Conservation (phyloP, 1,140 invertebrate species). For the Eumaeus atala region DNA sequence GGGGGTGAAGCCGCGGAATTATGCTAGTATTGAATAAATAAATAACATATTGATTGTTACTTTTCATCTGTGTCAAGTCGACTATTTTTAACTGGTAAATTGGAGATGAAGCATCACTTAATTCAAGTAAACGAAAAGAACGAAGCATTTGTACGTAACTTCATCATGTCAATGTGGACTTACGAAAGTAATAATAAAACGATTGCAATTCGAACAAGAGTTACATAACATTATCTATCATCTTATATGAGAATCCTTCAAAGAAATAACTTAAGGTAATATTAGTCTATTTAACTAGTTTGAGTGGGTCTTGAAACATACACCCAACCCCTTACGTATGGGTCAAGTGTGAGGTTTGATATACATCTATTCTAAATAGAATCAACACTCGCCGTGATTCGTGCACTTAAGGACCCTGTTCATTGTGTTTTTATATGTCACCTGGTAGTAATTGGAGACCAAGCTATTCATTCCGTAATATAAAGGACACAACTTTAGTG, state of each 20-base stretch:
- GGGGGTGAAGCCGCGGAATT: no score
- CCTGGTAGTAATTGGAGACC: slow-evolving; percentile 6
- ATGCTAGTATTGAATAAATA: no score
- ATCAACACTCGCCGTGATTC: slow-evolving; percentile 9
- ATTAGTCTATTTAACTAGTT: neutral
- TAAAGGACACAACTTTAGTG: slow-evolving; percentile 1
- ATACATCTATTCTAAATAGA: neutral
- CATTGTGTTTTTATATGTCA: slow-evolving; percentile 8
- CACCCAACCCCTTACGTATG: neutral
- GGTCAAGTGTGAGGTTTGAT: neutral
- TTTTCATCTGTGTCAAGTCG: no score
- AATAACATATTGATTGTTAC: no score
- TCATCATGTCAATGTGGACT: no score
- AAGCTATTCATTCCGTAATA: neutral
- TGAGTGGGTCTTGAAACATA: slow-evolving; percentile 5
- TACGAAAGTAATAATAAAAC: no score
- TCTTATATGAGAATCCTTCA: no score
- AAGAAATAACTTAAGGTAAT: neutral
- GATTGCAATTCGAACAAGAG: neutral
- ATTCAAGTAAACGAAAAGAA: no score
- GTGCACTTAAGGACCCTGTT: slow-evolving; percentile 7
- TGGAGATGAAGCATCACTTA: no score
- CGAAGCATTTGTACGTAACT: no score
- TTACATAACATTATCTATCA: no score
- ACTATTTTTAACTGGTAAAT: no score